phyloP scores from a whole-genome alignment of 2,888 invertebrate species.

The Pocota personata region DNA sequence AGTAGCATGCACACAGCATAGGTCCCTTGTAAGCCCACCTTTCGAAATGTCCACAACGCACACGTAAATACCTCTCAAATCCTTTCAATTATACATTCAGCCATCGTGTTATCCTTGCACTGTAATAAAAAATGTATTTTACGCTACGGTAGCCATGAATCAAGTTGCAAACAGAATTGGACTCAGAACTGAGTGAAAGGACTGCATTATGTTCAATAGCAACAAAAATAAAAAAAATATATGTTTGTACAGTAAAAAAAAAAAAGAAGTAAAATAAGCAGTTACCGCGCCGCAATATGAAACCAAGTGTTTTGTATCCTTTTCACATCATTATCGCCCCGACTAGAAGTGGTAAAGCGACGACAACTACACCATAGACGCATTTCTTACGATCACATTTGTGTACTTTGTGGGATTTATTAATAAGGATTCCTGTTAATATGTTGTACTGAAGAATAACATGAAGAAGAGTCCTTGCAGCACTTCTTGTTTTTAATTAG shows the following conservation, averaged over 20 bases:
- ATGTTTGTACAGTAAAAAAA: neutral
- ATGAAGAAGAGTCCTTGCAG: conserved; percentile 25
- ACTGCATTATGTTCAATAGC: conserved; percentile 45
- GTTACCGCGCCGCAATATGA: neutral
- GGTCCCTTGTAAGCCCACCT: neutral
- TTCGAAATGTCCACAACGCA: conserved; percentile 48
- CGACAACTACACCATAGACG: conserved; percentile 21
- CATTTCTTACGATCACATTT: conserved; percentile 29
- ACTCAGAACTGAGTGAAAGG: conserved; percentile 35
- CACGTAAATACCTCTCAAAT: conserved; percentile 43
- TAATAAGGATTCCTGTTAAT: conserved; percentile 63
- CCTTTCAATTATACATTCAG: conserved; percentile 52
- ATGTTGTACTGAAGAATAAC: conserved; percentile 36
- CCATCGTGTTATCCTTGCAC: conserved; percentile 43
- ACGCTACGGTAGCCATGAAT: conserved; percentile 27
- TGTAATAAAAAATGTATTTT: conserved; percentile 22
- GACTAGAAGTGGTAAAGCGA: neutral
- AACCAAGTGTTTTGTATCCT: conserved; percentile 31
- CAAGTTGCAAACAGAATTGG: conserved; percentile 25
- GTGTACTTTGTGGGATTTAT: conserved; percentile 47
- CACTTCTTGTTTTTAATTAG: conserved; percentile 55
- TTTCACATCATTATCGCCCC: conserved; percentile 50
- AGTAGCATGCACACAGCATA: neutral
- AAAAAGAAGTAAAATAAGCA: conserved; percentile 1
- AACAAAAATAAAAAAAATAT: neutral